Evolutionary conservation across 2,797 vertebrate genomes (phyloP).

Genomic region (Mormyrops boulengeri): DNA sequence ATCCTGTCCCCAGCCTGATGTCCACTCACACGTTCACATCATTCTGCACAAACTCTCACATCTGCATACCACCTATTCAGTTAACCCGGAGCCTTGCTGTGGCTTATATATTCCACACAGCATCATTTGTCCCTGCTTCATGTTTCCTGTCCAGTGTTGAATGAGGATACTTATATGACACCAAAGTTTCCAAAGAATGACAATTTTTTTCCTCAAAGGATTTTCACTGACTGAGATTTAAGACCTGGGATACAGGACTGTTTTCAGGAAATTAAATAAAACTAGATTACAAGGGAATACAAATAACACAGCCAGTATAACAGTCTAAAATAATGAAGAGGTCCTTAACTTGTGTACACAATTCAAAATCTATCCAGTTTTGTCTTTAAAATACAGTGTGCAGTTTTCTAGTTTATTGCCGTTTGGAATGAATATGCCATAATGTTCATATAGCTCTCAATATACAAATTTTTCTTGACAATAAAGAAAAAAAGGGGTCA

Average conservation of each 20-base stretch:
- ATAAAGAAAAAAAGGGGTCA: conserved; percentile 41
- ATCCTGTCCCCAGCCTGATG: background rate
- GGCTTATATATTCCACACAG: background rate
- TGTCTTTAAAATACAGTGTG: conserved; percentile 4
- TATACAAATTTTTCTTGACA: conserved; percentile 26
- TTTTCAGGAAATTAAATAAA: background rate
- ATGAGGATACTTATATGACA: background rate
- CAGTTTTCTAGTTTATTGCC: background rate
- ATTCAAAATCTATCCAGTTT: conserved; percentile 16
- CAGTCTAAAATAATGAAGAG: background rate
- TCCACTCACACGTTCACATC: background rate
- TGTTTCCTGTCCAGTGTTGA: background rate
- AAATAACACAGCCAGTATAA: background rate
- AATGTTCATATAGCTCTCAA: conserved; percentile 6
- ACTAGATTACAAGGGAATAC: background rate
- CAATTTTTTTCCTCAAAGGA: background rate
- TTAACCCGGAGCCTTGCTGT: background rate
- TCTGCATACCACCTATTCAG: background rate
- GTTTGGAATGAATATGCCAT: background rate
- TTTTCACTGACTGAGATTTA: background rate
- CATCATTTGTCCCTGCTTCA: background rate
- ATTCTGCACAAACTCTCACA: background rate
- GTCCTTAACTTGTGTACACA: background rate
- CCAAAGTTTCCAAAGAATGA: background rate
- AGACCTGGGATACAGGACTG: background rate